A percentile compares a stretch with the other conserved stretches of the same genome.
These are phyloP conservation scores for Pheosia gnoma DNA, from an alignment of 2,888 invertebrate genomes.

Conservation along the genomic window DNA sequence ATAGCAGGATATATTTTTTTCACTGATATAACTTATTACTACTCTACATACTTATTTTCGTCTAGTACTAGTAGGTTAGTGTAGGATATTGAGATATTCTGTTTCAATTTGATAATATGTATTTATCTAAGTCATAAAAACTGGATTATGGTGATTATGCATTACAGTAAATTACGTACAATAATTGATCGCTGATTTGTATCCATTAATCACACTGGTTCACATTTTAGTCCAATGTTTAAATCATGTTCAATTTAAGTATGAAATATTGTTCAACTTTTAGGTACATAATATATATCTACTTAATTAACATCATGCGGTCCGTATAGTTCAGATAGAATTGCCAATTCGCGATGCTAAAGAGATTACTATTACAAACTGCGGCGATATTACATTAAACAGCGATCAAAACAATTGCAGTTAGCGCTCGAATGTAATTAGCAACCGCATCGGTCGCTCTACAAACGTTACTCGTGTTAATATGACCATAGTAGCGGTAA, in stretches of 20 bases:
- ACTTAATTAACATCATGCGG: constrained; percentile 20
- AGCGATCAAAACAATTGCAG: constrained; percentile 46
- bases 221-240: no score
- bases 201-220: no score
- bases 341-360: constrained; percentile 30
- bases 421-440: constrained; percentile 47
- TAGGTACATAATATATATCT: background rate
- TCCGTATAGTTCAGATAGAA: constrained; percentile 18
- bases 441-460: constrained; percentile 31
- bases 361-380: constrained; percentile 42
- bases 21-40: no score
- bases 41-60: no score
- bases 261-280: background rate
- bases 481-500: constrained; percentile 6
- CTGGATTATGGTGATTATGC: no score
- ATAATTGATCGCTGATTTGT: no score
- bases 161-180: no score
- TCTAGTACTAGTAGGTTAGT: no score
- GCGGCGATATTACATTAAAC: constrained; percentile 42
- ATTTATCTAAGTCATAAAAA: no score
- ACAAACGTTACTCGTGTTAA: constrained; percentile 13
- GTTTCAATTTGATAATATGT: no score
- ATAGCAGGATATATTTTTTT: background rate
- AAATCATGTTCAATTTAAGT: no score
- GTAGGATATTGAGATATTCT: no score